Percentiles rank a stretch among this genome's conserved stretches.
These are phyloP conservation scores for Zoanthus sansibaricus DNA, from an alignment of 92 coral and sea anemone genomes.

Conservation along the genomic window DNA sequence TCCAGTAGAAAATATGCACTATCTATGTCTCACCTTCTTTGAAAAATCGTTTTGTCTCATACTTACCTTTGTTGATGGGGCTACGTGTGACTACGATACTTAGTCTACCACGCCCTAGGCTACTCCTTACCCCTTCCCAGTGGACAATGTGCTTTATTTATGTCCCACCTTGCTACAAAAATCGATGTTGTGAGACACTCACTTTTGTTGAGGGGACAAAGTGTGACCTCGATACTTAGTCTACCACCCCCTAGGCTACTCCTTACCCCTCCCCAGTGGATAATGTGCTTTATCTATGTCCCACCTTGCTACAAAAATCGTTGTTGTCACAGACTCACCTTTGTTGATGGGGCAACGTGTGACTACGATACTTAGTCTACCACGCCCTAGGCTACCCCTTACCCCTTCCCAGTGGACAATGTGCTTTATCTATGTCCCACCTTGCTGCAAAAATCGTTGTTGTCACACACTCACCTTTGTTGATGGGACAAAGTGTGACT, in stretches of 20 bases:
- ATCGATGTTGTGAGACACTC: not conserved
- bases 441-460: not conserved
- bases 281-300: not conserved
- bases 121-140: not conserved
- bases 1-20: too few relatives aligned
- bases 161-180: too few relatives aligned
- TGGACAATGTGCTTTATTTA: not conserved
- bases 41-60: not conserved
- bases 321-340: conserved; percentile 56
- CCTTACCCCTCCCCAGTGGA: too few relatives aligned
- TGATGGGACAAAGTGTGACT: conserved; percentile 94
- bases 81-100: conserved; percentile 97
- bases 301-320: too few relatives aligned
- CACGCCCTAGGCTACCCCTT: conserved; percentile 50
- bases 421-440: not conserved
- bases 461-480: conserved; percentile 67
- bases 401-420: not conserved
- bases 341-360: conserved; percentile 91
- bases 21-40: too few relatives aligned
- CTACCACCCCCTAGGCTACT: conserved; percentile 66
- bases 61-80: conserved; percentile 90
- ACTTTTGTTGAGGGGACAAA: conserved; percentile 96
- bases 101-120: conserved; percentile 77
- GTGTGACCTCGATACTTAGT: conserved; percentile 82
- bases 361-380: conserved; percentile 95